A percentile compares a stretch with the other conserved stretches of the same genome.
Evolutionary conservation across 2,888 invertebrate genomes (phyloP).

Genomic region (Carabus problematicus): DNA sequence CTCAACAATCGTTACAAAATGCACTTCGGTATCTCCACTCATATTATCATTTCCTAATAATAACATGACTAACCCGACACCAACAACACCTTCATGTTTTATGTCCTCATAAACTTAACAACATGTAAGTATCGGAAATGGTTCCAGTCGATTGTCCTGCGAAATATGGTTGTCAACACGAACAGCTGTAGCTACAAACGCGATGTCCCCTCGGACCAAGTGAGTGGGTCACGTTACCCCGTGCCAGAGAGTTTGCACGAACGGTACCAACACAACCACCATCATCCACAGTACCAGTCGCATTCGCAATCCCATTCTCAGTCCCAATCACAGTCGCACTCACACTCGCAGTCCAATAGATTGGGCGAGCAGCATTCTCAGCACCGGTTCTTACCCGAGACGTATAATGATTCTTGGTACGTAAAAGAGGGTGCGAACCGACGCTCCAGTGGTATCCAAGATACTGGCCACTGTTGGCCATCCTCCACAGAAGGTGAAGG

Average conservation of each 20-base stretch:
- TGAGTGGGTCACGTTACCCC: constrained; percentile 2
- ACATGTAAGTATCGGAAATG: constrained; percentile 14
- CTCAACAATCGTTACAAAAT: background rate
- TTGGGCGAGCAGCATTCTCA: constrained; percentile 41
- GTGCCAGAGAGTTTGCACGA: background rate
- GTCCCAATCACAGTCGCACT: constrained; percentile 9
- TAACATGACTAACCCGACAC: background rate
- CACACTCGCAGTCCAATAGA: constrained; percentile 1
- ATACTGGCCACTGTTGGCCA: constrained; percentile 10
- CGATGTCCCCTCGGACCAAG: constrained; percentile 29
- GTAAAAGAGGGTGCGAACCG: constrained; percentile 43
- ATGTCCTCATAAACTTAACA: constrained; percentile 34
- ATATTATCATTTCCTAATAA: constrained; percentile 31
- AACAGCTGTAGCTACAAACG: constrained; percentile 48
- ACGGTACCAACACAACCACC: background rate
- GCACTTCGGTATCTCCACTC: too few species aligned
- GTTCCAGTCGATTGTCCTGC: constrained; percentile 27
- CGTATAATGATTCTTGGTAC: constrained; percentile 55
- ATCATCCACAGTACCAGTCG: background rate
- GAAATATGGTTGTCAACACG: constrained; percentile 49
- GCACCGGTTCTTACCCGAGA: constrained; percentile 46
- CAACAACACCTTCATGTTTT: constrained; percentile 13
- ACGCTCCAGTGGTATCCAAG: background rate
- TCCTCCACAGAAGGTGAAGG: constrained; percentile 49
- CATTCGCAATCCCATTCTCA: constrained; percentile 3